These are phyloP conservation scores for Abramis brama DNA, from an alignment of 2,113 vertebrate genomes.

Conservation along the genomic window DNA sequence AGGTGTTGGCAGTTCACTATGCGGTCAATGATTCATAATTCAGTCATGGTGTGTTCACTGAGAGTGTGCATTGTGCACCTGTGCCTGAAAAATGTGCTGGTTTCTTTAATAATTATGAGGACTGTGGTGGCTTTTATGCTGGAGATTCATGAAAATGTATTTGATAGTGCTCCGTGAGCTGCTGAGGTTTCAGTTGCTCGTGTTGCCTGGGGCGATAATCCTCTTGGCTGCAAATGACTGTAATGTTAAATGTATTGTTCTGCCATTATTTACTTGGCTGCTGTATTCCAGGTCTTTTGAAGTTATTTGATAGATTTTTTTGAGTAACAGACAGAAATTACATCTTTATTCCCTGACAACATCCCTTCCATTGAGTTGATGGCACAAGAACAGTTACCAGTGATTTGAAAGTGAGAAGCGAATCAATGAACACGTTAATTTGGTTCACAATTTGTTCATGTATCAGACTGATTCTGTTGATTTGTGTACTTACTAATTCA, in stretches of 20 bases:
- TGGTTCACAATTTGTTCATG: background rate
- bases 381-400: background rate
- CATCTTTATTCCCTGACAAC: background rate
- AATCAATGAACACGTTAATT: background rate
- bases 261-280: background rate
- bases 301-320: background rate
- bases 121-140: background rate
- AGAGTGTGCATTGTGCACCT: background rate
- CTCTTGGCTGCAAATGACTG: background rate
- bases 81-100: background rate
- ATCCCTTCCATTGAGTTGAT: background rate
- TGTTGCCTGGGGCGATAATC: slow-evolving; percentile 6
- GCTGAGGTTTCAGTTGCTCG: background rate
- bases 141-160: slow-evolving; percentile 7
- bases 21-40: slow-evolving; percentile 47
- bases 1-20: slow-evolving; percentile 8
- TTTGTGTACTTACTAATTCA: too few species aligned
- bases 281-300: background rate
- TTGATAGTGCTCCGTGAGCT: background rate
- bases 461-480: background rate
- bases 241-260: background rate
- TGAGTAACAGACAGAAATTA: background rate
- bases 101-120: slow-evolving; percentile 27
- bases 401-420: background rate
- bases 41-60: background rate